Evolutionary conservation across 2,888 invertebrate genomes (phyloP).

Genomic region (Eupelmus urozonus): DNA sequence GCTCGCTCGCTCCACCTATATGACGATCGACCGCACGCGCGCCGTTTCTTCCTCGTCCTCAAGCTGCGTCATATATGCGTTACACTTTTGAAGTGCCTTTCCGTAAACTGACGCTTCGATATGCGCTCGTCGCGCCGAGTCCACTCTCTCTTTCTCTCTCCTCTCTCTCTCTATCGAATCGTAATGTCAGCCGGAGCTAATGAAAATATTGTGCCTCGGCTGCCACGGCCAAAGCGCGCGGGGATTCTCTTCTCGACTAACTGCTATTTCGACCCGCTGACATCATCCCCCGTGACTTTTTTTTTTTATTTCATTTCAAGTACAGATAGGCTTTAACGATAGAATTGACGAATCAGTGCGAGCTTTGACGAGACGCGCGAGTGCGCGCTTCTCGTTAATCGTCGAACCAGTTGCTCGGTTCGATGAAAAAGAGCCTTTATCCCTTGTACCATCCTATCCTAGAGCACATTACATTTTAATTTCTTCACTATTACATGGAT

Average conservation of each 20-base stretch:
- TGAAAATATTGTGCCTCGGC: constrained; percentile 48
- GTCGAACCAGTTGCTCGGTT: too few species aligned
- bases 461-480: too few species aligned
- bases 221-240: background rate
- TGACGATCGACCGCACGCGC: background rate
- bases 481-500: too few species aligned
- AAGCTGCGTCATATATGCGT: constrained; percentile 35
- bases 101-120: constrained; percentile 57
- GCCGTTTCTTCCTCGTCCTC: background rate
- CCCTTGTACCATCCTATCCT: too few species aligned
- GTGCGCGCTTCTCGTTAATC: too few species aligned
- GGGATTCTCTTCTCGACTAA: background rate
- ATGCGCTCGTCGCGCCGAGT: constrained; percentile 12
- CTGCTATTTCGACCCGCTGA: background rate
- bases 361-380: background rate
- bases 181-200: constrained; percentile 47
- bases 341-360: background rate
- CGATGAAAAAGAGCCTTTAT: too few species aligned
- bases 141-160: constrained; percentile 3
- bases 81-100: constrained; percentile 58
- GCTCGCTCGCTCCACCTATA: constrained; percentile 2
- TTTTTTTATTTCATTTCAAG: background rate
- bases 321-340: too few species aligned
- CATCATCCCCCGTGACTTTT: background rate
- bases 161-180: constrained; percentile 27